Evolutionary conservation across 2,888 invertebrate species (phyloP).

Genomic region (Venustoraphidia nigricollis): DNA sequence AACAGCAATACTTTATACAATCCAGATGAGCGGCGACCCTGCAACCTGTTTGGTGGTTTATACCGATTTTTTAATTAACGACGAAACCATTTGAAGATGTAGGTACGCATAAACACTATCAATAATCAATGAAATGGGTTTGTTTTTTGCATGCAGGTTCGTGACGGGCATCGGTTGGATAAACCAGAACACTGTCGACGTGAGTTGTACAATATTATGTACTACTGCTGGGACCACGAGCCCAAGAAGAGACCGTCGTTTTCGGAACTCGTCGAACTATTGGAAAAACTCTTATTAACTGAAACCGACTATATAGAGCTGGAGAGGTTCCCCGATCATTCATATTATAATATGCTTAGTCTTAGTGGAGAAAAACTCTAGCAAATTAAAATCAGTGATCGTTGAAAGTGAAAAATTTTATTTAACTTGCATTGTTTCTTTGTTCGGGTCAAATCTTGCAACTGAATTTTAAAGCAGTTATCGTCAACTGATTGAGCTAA

Average conservation of each 20-base stretch:
- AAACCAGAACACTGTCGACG: constrained; percentile 88
- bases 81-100: neutral
- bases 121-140: neutral
- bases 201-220: constrained; percentile 89
- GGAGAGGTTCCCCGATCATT: constrained; percentile 83
- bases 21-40: too few relatives aligned
- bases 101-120: neutral
- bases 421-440: too few relatives aligned
- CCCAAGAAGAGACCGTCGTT: constrained; percentile 74
- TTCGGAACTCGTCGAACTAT: constrained; percentile 59
- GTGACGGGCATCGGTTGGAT: constrained; percentile 78
- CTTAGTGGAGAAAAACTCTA: constrained; percentile 70
- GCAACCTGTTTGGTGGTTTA: too few relatives aligned
- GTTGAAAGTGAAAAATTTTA: too few relatives aligned
- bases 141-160: constrained; percentile 39
- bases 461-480: too few relatives aligned
- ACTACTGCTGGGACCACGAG: constrained; percentile 86
- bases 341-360: constrained; percentile 75
- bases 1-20: too few relatives aligned
- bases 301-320: constrained; percentile 90
- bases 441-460: too few relatives aligned
- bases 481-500: too few relatives aligned
- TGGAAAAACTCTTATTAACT: constrained; percentile 71
- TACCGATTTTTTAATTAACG: neutral
- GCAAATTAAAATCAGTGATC: too few relatives aligned